Evolutionary conservation across 2,113 vertebrate genomes (phyloP), one percentile per base, ranked within the genome.

Genomic region (Nyctereutes procyonoides): DNA sequence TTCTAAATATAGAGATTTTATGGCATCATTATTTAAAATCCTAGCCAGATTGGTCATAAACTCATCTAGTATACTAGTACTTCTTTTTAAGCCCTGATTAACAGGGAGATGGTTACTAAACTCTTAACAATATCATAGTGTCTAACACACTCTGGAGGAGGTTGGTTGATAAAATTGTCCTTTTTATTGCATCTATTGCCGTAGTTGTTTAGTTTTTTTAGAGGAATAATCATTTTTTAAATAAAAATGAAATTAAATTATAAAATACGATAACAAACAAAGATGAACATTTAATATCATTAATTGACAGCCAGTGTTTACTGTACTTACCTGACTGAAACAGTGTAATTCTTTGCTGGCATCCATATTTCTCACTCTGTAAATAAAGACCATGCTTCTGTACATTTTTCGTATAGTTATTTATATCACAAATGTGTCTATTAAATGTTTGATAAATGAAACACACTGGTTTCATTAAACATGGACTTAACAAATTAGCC

Each of bases 401-500:
- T 1, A 63, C 8, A 65, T 22, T 3, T 16, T 48, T 92, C 80
- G 10, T 80, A 26, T 10, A 80, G 12, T 62, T 96, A 83, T 76
- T 76, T 93, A 76, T 26, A 84, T 4, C 81, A 32, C 71, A 32
- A 20, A 93, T n/a, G 0, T 95, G 8, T 8, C 71, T 84, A 88
- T n/a, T 86, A 63, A 30, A 87, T 74, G 10, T 80, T 87, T 83
- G 22, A 67, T 60, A 63, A 86, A 60, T 88, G 26, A 88, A 60
- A 76, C 8, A 85, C 73, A 65, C 51, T 48, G 35, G 3, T 96
- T 97, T 73, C 17, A 28, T 87, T 92, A 90, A 80, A 48, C 1
- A 48, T 56, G 5, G 76, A 82, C 79, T 85, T 77, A 95, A 32
- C 43, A 90, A 92, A 26, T 93, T 71, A 96, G n/a, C 51, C 82